These are phyloP conservation scores for Kryptolebias marmoratus DNA, from an alignment of 2,113 vertebrate species.

Conservation along the genomic window DNA sequence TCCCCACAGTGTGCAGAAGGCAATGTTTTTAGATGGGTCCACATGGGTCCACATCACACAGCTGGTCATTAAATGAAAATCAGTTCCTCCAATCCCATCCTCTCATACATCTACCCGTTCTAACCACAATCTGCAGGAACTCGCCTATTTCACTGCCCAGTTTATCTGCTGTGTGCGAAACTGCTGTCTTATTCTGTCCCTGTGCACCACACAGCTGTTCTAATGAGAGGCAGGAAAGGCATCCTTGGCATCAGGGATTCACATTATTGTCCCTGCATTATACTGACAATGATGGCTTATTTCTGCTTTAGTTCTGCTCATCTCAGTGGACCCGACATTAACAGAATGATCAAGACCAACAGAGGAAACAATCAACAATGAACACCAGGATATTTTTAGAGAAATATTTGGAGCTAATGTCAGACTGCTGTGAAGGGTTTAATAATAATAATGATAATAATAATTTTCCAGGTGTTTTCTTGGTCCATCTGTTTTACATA, in stretches of 20 bases:
- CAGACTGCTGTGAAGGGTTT: constrained; percentile 17
- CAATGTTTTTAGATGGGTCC: constrained; percentile 54
- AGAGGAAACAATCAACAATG: constrained; percentile 45
- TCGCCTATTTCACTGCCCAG: constrained; percentile 58
- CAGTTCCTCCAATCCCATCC: constrained; percentile 50
- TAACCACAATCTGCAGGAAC: constrained; percentile 39
- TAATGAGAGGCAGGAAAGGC: constrained; percentile 55
- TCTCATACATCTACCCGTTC: constrained; percentile 38
- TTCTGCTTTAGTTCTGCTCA: constrained; percentile 31
- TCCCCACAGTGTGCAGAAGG: constrained; percentile 2
- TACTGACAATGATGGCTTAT: constrained; percentile 41
- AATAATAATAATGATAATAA: constrained; percentile 6
- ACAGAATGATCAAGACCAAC: constrained; percentile 42
- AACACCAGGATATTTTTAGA: constrained; percentile 8
- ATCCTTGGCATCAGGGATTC: constrained; percentile 65
- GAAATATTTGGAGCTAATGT: constrained; percentile 15
- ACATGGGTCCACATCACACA: constrained; percentile 55
- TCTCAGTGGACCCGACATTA: constrained; percentile 41
- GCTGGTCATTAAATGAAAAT: constrained; percentile 70
- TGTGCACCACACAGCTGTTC: constrained; percentile 47
- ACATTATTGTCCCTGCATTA: constrained; percentile 50
- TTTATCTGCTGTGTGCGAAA: constrained; percentile 59
- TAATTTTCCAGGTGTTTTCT: constrained; percentile 48
- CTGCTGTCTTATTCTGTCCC: constrained; percentile 44
- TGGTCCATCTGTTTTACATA: constrained; percentile 28